Conservation (phyloP, 1,140 invertebrate species). For the Stegodyphus mimosarum region DNA sequence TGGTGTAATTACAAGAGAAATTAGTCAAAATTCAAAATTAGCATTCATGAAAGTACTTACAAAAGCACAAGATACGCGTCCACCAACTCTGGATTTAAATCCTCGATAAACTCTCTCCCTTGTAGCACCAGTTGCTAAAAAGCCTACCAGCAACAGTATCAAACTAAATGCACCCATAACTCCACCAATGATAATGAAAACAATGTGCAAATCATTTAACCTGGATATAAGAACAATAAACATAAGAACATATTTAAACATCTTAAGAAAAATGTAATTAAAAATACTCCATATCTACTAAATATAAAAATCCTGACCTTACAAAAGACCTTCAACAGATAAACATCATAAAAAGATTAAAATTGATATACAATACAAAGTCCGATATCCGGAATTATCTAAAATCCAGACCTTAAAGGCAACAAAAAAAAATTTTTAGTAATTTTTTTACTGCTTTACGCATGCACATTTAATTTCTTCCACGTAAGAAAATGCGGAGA, state of each 20-base stretch:
- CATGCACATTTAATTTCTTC: too few species aligned
- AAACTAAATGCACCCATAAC: constrained; percentile 93
- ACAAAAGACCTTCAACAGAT: too few species aligned
- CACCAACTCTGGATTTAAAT: constrained; percentile 92
- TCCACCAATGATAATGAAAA: constrained; percentile 90
- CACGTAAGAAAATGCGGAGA: too few species aligned
- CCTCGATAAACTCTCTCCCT: constrained; percentile 92
- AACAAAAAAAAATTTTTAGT: too few species aligned
- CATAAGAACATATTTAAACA: neutral
- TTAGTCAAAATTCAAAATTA: neutral
- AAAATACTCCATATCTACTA: neutral
- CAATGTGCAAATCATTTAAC: constrained; percentile 89
- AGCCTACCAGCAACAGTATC: constrained; percentile 92
- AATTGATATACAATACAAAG: too few species aligned
- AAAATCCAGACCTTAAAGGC: too few species aligned
- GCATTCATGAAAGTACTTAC: constrained; percentile 26
- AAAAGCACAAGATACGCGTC: constrained; percentile 82
- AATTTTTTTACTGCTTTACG: too few species aligned
- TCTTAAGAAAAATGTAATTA: neutral
- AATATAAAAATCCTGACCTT: too few species aligned
- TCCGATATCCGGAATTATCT: too few species aligned
- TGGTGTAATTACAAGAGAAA: neutral
- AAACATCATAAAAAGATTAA: too few species aligned
- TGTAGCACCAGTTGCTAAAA: constrained; percentile 94
- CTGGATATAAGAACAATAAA: constrained; percentile 66